Conservation (phyloP, 2,888 invertebrate genomes). For the Brenthis ino region DNA sequence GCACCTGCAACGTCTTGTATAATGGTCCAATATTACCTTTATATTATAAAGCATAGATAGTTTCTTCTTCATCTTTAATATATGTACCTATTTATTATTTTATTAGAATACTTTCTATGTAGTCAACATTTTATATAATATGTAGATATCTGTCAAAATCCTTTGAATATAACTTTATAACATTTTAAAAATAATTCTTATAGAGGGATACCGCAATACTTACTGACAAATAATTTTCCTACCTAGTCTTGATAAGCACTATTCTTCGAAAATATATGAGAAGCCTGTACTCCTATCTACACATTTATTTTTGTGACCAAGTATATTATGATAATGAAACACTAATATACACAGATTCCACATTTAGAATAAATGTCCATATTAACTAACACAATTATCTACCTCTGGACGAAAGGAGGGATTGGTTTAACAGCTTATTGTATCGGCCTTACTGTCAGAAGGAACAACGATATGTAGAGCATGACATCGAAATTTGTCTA, state of each 20-base stretch:
- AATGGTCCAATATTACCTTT: conserved; percentile 35
- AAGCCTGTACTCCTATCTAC: conserved; percentile 35
- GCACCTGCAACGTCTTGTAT: conserved; percentile 22
- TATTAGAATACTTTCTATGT: conserved; percentile 3
- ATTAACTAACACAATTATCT: conserved; percentile 22
- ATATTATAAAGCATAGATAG: conserved; percentile 10
- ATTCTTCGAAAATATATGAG: conserved; percentile 31
- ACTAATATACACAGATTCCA: conserved; percentile 15
- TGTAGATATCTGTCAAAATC: neutral
- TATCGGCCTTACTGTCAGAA: no score
- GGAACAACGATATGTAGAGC: no score
- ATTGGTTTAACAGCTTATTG: conserved; percentile 22
- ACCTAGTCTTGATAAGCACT: conserved; percentile 29
- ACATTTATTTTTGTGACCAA: conserved; percentile 34
- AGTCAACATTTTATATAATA: conserved; percentile 11
- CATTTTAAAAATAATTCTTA: conserved; percentile 2
- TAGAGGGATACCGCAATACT: conserved; percentile 12
- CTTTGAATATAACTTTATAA: conserved; percentile 12
- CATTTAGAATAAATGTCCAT: conserved; percentile 13
- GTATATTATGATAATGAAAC: conserved; percentile 21
- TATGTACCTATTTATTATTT: neutral
- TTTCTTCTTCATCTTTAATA: neutral
- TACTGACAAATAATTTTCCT: conserved; percentile 21
- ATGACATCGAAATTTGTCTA: no score
- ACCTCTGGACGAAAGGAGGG: conserved; percentile 30